Evolutionary conservation across 2,113 vertebrate species (phyloP).

Genomic region (Uropsilus gracilis): DNA sequence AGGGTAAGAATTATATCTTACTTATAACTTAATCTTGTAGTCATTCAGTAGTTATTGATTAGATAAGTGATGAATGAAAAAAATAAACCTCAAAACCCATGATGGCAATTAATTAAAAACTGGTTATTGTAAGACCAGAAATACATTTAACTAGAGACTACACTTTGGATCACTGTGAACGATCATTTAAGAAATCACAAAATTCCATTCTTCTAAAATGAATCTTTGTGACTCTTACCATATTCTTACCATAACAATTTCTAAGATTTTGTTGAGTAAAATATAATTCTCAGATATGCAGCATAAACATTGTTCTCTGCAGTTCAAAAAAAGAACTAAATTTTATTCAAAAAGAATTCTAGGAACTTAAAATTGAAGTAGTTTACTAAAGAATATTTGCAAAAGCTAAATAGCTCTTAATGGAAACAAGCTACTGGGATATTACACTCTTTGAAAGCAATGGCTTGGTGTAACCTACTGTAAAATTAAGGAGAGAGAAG

Average conservation of each 20-base stretch:
- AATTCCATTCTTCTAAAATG: background rate
- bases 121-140: rapidly evolving
- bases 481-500: constrained; percentile 10
- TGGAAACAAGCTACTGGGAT: background rate
- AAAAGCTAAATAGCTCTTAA: constrained; percentile 31
- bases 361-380: constrained; percentile 29
- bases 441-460: background rate
- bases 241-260: background rate
- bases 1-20: background rate
- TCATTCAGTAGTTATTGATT: background rate
- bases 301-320: background rate
- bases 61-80: background rate
- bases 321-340: background rate
- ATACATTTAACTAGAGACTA: background rate
- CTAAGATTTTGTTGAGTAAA: background rate
- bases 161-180: background rate
- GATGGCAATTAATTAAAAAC: background rate
- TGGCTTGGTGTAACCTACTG: background rate
- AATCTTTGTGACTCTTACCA: background rate
- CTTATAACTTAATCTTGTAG: background rate
- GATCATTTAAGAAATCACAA: background rate
- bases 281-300: background rate
- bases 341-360: constrained; percentile 34
- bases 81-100: background rate
- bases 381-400: background rate